Evolutionary conservation across 2,113 vertebrate genomes (phyloP).

Genomic region (Gymnogyps californianus): DNA sequence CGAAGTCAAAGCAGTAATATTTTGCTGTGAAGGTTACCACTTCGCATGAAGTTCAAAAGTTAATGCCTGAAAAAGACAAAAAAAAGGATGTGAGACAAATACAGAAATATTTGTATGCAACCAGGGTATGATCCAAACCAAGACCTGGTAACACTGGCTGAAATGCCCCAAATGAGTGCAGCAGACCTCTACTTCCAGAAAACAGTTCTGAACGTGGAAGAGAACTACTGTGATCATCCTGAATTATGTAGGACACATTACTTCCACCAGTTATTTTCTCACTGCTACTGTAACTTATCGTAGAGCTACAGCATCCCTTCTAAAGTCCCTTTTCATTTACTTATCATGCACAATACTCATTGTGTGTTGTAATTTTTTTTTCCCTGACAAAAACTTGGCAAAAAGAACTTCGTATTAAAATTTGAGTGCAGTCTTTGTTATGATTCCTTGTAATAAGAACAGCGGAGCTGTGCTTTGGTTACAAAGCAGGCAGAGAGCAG

Average conservation of each 20-base stretch:
- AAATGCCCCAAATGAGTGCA: not conserved
- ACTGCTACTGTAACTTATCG: not conserved
- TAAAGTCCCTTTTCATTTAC: not conserved
- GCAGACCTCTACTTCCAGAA: not conserved
- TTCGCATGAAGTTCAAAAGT: not conserved
- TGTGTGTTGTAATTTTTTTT: not conserved
- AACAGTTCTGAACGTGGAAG: not conserved
- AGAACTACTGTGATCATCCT: not conserved
- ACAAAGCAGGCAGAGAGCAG: not conserved
- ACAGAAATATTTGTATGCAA: not conserved
- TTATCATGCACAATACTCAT: not conserved
- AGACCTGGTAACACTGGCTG: not conserved
- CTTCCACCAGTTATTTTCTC: not conserved
- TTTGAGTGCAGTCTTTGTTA: not conserved
- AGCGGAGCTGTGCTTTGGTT: not conserved
- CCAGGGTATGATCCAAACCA: not conserved
- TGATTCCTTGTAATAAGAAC: not conserved
- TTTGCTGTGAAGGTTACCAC: not conserved
- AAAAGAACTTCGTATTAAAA: not conserved
- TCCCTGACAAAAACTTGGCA: not conserved
- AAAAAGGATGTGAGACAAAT: not conserved
- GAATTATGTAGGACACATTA: not conserved
- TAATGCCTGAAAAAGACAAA: slow-evolving; percentile 42
- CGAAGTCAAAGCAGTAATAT: not conserved
- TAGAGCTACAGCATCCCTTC: not conserved